Percentiles rank a stretch among this genome's conserved stretches.
phyloP scores from a whole-genome alignment of 2,888 invertebrate species.

The Andrena fulva region DNA sequence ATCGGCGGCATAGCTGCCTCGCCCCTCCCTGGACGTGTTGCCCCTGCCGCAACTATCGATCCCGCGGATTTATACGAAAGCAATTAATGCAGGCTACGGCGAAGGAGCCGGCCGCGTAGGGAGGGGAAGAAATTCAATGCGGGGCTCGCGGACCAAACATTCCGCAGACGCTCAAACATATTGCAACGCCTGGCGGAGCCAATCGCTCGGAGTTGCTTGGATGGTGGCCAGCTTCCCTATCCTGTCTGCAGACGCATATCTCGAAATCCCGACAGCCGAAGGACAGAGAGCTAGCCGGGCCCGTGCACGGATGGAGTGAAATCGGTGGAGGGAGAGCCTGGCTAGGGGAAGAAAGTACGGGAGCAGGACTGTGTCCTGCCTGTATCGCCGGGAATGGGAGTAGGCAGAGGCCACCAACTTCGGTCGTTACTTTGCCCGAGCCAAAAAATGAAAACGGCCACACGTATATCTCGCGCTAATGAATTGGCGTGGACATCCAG shows the following conservation, averaged over 20 bases:
- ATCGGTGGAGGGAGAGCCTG: conserved; percentile 8
- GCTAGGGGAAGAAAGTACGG: conserved; percentile 20
- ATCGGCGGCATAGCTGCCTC: conserved; percentile 19
- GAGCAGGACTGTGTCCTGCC: conserved; percentile 29
- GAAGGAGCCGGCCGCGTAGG: conserved; percentile 32
- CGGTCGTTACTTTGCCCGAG: conserved; percentile 76
- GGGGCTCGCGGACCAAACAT: conserved; percentile 68
- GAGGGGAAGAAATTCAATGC: conserved; percentile 58
- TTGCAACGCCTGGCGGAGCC: conserved; percentile 72
- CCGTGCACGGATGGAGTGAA: conserved; percentile 25
- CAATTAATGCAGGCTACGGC: conserved; percentile 71
- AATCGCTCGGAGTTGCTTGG: conserved; percentile 82
- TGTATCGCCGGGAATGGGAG: conserved; percentile 52
- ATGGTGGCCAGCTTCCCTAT: conserved; percentile 78
- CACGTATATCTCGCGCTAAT: conserved; percentile 55
- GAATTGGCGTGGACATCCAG: conserved; percentile 63
- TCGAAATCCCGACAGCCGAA: conserved; percentile 51
- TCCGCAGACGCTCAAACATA: conserved; percentile 70
- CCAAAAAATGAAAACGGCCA: conserved; percentile 28
- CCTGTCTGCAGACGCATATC: conserved; percentile 75
- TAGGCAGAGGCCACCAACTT: conserved; percentile 74
- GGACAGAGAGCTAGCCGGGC: conserved; percentile 38
- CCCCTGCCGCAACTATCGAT: conserved; percentile 47
- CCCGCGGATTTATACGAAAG: conserved; percentile 67
- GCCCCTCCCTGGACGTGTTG: background rate